Base-by-base conservation (phyloP, 2,113 vertebrate genomes). In the Oncorhynchus gorbuscha region DNA sequence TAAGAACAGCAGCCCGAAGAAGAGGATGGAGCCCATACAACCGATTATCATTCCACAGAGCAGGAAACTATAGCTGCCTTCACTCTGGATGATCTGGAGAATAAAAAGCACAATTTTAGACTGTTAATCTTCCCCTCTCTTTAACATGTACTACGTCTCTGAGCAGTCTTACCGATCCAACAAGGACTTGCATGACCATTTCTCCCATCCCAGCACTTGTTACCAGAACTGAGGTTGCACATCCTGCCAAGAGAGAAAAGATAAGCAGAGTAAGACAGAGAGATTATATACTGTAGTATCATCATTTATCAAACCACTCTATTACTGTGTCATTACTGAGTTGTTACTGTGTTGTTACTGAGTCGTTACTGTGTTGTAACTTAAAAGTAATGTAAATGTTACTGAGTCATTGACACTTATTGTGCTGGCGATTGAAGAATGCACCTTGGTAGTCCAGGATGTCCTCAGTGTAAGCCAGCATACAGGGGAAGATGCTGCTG, bases 401-500 rank as follows among this genome's bases (percentile, higher is more conserved):
- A 67, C 5, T 49, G 14, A 24, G 13, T 28, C 28, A 45, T 11
- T 45, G 39, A 45, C 39, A 45, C 39, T 45, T 5, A 64, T 24
- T 76, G 70, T 65, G 4, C 22, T 22, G 8, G n/a, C 20, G 69
- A 72, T 4, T 67, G 14, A 66, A 75, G 5, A 18, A 65, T 28
- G 3, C 85, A 98, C 97, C 97, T 87, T 79, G 85, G 89, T 99
- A 99, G 79, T 97, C 93, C 35, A 99, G 94, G 71, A 95, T 94
- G 90, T 99, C 96, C 89, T 99, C 97, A 0, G 97, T 98, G 49
- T 97, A 97, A 77, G 97, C 96, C 12, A 99, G 87, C 94, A 98
- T 94, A 85, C 95, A 97, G 84, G 97, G 97, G 88, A 98, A 99
- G n/a, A 96, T 92, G 89, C 97, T 98, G 83, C 97, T 99, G 79